Conservation (phyloP, 2,113 vertebrate species). For the Guaruba guarouba region DNA sequence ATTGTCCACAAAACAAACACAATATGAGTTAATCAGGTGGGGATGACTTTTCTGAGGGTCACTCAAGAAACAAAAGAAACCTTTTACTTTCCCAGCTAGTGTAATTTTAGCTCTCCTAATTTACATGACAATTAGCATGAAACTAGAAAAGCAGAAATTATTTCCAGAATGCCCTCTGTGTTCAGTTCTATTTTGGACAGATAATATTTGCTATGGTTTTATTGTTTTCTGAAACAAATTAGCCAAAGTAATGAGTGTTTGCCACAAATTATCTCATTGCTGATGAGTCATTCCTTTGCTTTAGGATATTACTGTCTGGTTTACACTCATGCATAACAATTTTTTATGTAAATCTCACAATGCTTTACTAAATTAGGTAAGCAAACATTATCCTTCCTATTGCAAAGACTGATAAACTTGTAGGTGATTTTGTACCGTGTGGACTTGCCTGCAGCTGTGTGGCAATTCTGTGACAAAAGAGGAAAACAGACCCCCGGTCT, state of each 20-base stretch:
- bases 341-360: not conserved
- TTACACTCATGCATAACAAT: not conserved
- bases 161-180: slow-evolving; percentile 46
- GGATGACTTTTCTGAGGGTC: slow-evolving; percentile 49
- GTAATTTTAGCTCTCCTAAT: slow-evolving; percentile 56
- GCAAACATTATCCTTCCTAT: not conserved
- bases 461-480: not conserved
- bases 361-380: not conserved
- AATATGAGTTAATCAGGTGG: slow-evolving; percentile 65
- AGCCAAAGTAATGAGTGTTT: slow-evolving; percentile 29
- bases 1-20: slow-evolving; percentile 75
- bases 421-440: not conserved
- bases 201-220: slow-evolving; percentile 36
- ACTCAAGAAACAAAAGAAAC: slow-evolving; percentile 63
- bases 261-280: slow-evolving; percentile 29
- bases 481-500: not conserved
- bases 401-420: not conserved
- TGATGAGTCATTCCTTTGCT: not conserved
- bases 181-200: slow-evolving; percentile 13
- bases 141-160: slow-evolving; percentile 36
- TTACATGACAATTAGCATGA: slow-evolving; percentile 66
- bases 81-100: slow-evolving; percentile 42
- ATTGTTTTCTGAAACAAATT: slow-evolving; percentile 27
- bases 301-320: not conserved
- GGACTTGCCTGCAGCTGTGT: not conserved